Conservation (phyloP, 2,797 vertebrate species). For the Sciurus carolinensis region DNA sequence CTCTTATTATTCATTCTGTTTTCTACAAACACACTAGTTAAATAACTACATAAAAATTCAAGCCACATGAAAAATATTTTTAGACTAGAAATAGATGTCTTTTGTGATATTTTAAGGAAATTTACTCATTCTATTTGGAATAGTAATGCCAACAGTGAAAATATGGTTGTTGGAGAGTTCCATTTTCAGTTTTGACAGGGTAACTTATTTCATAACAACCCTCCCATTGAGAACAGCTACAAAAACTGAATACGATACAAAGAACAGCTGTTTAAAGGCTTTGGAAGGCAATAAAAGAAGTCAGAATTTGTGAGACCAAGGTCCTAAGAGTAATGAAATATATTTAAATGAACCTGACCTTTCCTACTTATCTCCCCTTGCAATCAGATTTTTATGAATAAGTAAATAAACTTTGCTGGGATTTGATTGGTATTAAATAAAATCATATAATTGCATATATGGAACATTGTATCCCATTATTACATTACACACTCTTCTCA, state of each 20-base stretch:
- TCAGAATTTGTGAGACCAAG: constrained; percentile 31
- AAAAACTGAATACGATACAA: constrained; percentile 69
- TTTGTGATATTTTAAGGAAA: constrained; percentile 71
- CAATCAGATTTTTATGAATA: constrained; percentile 35
- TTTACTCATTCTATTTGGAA: constrained; percentile 53
- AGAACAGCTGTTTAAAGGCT: constrained; percentile 67
- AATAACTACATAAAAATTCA: constrained; percentile 66
- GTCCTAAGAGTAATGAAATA: constrained; percentile 60
- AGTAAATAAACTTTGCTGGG: background rate
- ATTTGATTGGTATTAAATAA: constrained; percentile 48
- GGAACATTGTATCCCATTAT: background rate
- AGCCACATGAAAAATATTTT: constrained; percentile 46
- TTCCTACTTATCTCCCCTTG: constrained; percentile 1
- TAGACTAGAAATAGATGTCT: constrained; percentile 63
- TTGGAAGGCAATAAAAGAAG: constrained; percentile 49
- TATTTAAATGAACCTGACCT: constrained; percentile 14
- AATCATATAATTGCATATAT: constrained; percentile 24
- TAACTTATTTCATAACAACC: constrained; percentile 65
- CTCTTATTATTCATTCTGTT: constrained; percentile 59
- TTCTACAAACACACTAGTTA: constrained; percentile 62
- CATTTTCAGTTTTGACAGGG: constrained; percentile 68
- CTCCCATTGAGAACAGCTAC: constrained; percentile 52
- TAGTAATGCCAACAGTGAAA: constrained; percentile 68
- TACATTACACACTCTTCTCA: background rate
- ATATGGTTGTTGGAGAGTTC: constrained; percentile 59